Evolutionary conservation across 2,113 vertebrate species (phyloP), one percentile per base, ranked within the genome.

Genomic region (Cygnus atratus): DNA sequence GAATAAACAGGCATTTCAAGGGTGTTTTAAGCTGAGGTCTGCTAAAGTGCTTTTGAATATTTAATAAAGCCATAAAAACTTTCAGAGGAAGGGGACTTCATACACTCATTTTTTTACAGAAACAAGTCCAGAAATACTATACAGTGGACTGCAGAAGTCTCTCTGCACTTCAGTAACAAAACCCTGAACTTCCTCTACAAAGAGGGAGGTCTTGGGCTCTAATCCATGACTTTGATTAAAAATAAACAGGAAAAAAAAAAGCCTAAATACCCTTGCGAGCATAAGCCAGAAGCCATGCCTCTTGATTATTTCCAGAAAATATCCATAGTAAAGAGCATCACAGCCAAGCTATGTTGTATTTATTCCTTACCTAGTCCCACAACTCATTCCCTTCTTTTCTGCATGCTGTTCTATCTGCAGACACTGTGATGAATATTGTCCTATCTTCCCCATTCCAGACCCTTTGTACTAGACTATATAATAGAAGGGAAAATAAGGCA

Each of bases 151-250:
- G n/a, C 11, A 87, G 52, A 84, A 63, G 9, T 8, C 8, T 77
- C 18, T 18, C 5, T 63, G 43, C 19, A 46, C 4, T 11, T 63
- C 22, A 77, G 10, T 29, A 81, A 12, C 5, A 90, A 90, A 75
- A 0, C 8, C 3, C 6, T 43, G 22, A 37, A 1, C 31, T 83
- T 1, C 3, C 2, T 3, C 72, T 43, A 11, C 43, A 54, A 52
- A 80, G 13, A 19, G 6, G 14, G 21, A 73, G 67, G 19, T 61
- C 41, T 41, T 41, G 24, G 11, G 10, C 6, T 43, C 21, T 85
- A 44, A 67, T 58, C 6, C 16, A 59, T 72, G 29, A 72, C 17
- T 85, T 39, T 5, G 6, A 63, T 17, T 72, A 67, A 68, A 90
- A 55, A 59, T 22, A 37, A 52, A 80, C 6, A 50, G 6, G 15